Conservation (phyloP, 2,797 vertebrate species). For the Molossus molossus region DNA sequence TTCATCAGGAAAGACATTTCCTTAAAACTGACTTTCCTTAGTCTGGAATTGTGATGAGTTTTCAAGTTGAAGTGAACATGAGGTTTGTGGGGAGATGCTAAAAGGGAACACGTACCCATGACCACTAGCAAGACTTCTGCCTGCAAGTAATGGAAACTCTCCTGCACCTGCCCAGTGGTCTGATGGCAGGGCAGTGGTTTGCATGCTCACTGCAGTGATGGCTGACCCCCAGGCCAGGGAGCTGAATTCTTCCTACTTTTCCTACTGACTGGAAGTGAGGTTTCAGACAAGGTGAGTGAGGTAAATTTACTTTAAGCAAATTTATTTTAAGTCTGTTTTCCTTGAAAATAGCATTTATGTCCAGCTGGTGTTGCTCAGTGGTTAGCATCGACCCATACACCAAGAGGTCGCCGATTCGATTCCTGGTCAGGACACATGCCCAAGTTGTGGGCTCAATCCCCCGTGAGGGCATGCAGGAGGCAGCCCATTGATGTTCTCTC, state of each 20-base stretch:
- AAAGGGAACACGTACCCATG: neutral
- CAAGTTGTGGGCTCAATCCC: no score
- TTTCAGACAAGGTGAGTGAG: constrained; percentile 43
- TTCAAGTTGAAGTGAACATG: neutral
- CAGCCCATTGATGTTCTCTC: no score
- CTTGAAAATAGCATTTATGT: neutral
- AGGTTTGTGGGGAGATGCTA: neutral
- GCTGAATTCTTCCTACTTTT: neutral
- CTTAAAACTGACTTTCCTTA: constrained; percentile 55
- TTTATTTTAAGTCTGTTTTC: constrained; percentile 12
- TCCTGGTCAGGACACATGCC: no score
- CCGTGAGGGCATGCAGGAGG: no score
- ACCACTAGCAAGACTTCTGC: constrained; percentile 52
- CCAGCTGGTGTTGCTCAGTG: no score
- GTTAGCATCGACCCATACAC: no score
- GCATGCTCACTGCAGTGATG: neutral
- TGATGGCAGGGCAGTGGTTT: constrained; percentile 31
- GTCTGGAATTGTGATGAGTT: constrained; percentile 37
- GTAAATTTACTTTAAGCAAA: neutral
- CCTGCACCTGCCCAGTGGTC: neutral
- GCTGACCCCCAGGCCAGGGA: neutral
- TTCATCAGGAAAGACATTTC: constrained; percentile 58
- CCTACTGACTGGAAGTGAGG: neutral
- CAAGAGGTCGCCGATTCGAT: no score
- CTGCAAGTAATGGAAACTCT: neutral